Evolutionary conservation across 2,888 invertebrate genomes (phyloP).

Genomic region (Hybos culiciformis): DNA sequence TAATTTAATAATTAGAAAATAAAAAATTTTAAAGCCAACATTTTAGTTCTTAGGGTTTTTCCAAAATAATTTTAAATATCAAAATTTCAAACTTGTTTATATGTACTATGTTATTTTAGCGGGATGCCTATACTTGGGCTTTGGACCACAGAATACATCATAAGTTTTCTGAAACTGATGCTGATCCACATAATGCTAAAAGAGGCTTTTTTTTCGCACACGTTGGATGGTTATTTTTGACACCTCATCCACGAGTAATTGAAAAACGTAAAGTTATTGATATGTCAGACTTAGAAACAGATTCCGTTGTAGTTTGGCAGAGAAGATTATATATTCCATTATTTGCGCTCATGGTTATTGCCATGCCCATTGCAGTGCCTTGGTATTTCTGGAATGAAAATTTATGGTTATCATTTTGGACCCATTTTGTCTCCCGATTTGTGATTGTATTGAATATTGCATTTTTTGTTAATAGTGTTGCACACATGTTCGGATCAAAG

Average conservation of each 20-base stretch:
- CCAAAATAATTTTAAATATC: no score
- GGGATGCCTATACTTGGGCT: constrained; percentile 75
- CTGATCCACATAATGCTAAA: constrained; percentile 59
- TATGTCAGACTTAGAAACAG: constrained; percentile 54
- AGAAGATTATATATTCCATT: constrained; percentile 59
- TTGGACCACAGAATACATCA: constrained; percentile 80
- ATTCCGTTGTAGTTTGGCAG: constrained; percentile 64
- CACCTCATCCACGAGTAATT: constrained; percentile 68
- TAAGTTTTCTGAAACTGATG: constrained; percentile 75
- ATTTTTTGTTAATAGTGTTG: constrained; percentile 88
- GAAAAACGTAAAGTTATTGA: constrained; percentile 53
- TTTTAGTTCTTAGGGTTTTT: not conserved
- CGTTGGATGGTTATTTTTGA: constrained; percentile 79
- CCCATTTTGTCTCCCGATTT: constrained; percentile 73
- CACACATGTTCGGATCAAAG: constrained; percentile 84
- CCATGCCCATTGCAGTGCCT: constrained; percentile 62
- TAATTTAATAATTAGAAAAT: not conserved
- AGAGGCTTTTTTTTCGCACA: constrained; percentile 86
- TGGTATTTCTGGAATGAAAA: constrained; percentile 74
- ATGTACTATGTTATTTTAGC: constrained; percentile 38
- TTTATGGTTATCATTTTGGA: constrained; percentile 63
- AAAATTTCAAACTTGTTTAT: no score
- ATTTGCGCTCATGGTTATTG: constrained; percentile 52
- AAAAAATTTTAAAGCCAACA: not conserved
- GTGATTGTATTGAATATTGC: constrained; percentile 78